Evolutionary conservation across 2,888 invertebrate species (phyloP).

Genomic region (Ophion obscuratus): DNA sequence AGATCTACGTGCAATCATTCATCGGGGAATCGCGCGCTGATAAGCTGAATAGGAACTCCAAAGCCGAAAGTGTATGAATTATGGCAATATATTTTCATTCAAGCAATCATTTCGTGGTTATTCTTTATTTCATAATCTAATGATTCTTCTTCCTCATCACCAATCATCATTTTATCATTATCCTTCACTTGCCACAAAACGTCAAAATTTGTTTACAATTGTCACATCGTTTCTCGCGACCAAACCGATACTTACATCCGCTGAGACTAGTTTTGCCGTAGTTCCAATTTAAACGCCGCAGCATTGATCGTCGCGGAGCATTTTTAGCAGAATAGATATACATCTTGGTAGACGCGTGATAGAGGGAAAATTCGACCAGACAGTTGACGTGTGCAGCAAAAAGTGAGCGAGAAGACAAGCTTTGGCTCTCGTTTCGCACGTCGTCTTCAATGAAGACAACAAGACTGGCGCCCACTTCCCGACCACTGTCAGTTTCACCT

Average conservation of each 20-base stretch:
- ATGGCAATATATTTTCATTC: neutral
- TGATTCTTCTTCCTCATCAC: neutral
- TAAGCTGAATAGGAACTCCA: slow-evolving; percentile 8
- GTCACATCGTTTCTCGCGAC: neutral
- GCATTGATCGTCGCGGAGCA: slow-evolving; percentile 36
- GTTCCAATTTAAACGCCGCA: slow-evolving; percentile 33
- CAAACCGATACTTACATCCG: neutral
- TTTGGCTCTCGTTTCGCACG: slow-evolving; percentile 72
- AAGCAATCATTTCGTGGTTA: neutral
- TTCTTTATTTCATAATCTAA: neutral
- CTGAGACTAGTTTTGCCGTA: neutral
- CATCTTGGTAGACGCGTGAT: slow-evolving; percentile 13
- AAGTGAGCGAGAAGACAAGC: slow-evolving; percentile 33
- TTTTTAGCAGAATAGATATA: slow-evolving; percentile 44
- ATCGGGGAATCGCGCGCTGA: slow-evolving; percentile 6
- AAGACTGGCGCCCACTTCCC: slow-evolving; percentile 73
- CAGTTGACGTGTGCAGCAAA: slow-evolving; percentile 67
- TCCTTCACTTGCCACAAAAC: neutral
- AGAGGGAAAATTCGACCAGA: slow-evolving; percentile 71
- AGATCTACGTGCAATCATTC: slow-evolving; percentile 56
- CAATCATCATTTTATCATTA: neutral
- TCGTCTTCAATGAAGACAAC: slow-evolving; percentile 80
- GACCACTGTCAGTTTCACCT: slow-evolving; percentile 80
- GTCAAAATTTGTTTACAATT: neutral
- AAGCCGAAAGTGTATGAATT: slow-evolving; percentile 3